Percentiles rank a stretch among this genome's conserved stretches.
Conservation (phyloP, 2,888 invertebrate species). For the Sipha maydis region DNA sequence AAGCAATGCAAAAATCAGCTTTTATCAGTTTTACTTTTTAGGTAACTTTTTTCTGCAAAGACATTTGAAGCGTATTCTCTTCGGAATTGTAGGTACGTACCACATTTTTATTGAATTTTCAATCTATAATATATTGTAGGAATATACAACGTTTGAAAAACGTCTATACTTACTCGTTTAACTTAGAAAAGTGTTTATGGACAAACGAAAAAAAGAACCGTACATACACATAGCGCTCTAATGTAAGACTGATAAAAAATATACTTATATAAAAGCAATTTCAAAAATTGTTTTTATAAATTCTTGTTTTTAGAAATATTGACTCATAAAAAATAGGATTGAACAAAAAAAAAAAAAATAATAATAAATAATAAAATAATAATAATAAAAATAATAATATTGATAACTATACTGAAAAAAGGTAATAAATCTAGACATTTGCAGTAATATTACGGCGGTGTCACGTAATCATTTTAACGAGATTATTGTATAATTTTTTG, state of each 20-base stretch:
- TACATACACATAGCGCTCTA: not conserved
- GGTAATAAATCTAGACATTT: no score
- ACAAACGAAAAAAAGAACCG: not conserved
- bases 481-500: no score
- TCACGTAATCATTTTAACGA: no score
- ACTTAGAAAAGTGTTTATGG: not conserved
- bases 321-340: not conserved
- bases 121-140: not conserved
- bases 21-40: no score
- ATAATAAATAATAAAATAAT: no score
- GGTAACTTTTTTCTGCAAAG: not conserved
- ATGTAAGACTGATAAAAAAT: not conserved
- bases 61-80: not conserved
- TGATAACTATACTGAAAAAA: no score
- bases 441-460: no score
- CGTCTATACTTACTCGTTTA: not conserved
- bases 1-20: no score
- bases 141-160: not conserved
- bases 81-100: not conserved
- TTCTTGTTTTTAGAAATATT: not conserved
- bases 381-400: no score
- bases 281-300: not conserved
- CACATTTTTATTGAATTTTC: not conserved
- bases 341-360: not conserved
- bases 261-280: not conserved